A percentile compares a stretch with the other conserved stretches of the same genome.
Conservation (phyloP, 1,140 invertebrate species). For the Gonatopus flavifemur region DNA sequence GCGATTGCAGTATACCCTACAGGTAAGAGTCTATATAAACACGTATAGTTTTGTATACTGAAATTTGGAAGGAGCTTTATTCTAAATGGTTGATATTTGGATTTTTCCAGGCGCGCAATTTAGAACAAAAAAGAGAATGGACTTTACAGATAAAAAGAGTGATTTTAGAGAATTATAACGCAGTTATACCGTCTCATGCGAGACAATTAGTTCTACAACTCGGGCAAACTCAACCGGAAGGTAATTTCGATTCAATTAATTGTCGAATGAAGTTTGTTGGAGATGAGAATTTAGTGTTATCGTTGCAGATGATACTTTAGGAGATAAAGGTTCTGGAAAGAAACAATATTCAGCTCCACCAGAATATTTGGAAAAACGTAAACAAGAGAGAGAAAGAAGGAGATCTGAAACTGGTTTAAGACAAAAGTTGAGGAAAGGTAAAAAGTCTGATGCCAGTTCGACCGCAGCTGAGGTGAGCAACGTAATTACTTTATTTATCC, state of each 20-base stretch:
- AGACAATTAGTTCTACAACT: constrained; percentile 90
- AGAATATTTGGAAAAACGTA: constrained; percentile 83
- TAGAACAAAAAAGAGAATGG: constrained; percentile 94
- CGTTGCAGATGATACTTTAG: constrained; percentile 33
- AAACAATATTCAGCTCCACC: constrained; percentile 79
- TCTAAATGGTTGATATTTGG: too few species aligned
- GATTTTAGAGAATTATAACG: constrained; percentile 93
- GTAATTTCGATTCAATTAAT: too few species aligned
- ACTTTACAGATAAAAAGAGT: constrained; percentile 86
- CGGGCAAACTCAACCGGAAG: constrained; percentile 75
- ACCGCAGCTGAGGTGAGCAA: constrained; percentile 47
- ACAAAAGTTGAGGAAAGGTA: constrained; percentile 59
- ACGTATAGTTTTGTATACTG: too few species aligned
- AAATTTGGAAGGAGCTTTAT: too few species aligned
- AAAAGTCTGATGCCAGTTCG: constrained; percentile 51
- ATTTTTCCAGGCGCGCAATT: constrained; percentile 67
- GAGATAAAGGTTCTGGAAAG: constrained; percentile 63
- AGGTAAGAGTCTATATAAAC: constrained; percentile 61
- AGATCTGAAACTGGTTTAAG: constrained; percentile 68
- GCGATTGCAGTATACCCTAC: constrained; percentile 83
- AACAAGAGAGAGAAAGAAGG: constrained; percentile 69
- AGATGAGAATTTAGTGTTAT: constrained; percentile 4
- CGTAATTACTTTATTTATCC: background rate
- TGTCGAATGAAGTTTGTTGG: background rate
- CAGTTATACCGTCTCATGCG: constrained; percentile 90